phyloP scores from a whole-genome alignment of 2,113 vertebrate genomes.

The Himantopus leucocephalus region DNA sequence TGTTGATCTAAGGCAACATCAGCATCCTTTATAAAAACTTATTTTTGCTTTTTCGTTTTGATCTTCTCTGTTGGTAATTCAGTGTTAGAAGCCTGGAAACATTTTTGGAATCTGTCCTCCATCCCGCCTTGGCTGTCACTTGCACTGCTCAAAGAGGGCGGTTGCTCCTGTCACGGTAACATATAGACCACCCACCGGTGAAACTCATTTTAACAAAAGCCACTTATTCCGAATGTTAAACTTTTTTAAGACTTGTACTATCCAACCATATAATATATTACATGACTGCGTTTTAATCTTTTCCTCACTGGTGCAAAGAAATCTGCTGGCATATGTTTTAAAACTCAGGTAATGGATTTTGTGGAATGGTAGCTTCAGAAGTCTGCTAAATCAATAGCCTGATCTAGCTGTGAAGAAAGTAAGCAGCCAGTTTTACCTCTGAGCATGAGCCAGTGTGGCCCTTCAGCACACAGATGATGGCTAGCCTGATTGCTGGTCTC shows the following conservation, averaged over 20 bases:
- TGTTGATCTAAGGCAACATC: background rate
- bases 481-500: background rate
- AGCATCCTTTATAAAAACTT: background rate
- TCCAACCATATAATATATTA: background rate
- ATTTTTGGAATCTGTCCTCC: slow-evolving; percentile 1
- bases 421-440: background rate
- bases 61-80: background rate
- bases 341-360: background rate
- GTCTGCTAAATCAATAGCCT: background rate
- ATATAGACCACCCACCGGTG: background rate
- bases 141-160: background rate
- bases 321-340: background rate
- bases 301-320: background rate
- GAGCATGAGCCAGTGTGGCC: background rate
- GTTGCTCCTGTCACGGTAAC: slow-evolving; percentile 26
- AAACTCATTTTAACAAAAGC: background rate
- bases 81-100: slow-evolving; percentile 13
- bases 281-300: background rate
- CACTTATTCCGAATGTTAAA: background rate
- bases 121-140: slow-evolving; percentile 13
- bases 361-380: background rate
- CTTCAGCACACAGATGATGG: background rate
- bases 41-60: slow-evolving; percentile 12
- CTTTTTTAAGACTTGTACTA: background rate
- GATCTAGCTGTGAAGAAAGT: background rate